A percentile compares a stretch with the other conserved stretches of the same genome.
phyloP scores from a whole-genome alignment of 2,797 vertebrate species.

The Thripadectes ignobilis region DNA sequence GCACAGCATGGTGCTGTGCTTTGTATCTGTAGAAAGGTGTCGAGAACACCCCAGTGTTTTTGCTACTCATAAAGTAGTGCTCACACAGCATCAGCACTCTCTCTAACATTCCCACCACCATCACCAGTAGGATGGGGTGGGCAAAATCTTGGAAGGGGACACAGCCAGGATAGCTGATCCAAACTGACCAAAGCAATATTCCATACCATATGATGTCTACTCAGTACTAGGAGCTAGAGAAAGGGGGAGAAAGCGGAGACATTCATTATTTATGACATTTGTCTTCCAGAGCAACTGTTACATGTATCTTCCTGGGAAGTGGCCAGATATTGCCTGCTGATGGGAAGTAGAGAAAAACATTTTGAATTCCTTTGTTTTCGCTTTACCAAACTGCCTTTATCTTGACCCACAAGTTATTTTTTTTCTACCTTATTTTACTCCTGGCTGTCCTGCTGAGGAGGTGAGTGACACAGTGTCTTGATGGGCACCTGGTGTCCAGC shows the following conservation, averaged over 20 bases:
- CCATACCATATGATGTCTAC: background rate
- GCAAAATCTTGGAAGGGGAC: background rate
- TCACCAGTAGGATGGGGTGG: background rate
- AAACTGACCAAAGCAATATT: background rate
- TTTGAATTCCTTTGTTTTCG: background rate
- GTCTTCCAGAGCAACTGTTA: background rate
- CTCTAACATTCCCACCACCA: background rate
- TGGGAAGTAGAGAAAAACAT: background rate
- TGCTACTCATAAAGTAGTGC: background rate
- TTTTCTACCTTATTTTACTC: background rate
- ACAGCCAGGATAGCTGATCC: background rate
- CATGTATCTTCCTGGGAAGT: background rate
- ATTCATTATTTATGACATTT: background rate
- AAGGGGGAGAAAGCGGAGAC: background rate
- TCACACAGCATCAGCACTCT: background rate
- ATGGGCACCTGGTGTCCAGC: background rate
- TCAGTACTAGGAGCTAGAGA: background rate
- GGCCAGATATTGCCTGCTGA: background rate
- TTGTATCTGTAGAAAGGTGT: background rate
- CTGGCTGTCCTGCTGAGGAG: background rate
- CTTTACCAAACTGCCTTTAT: background rate
- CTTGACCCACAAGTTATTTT: background rate
- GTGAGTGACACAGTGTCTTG: background rate
- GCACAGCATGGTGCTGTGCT: background rate
- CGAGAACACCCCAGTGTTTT: background rate